Conservation (phyloP, 2,888 invertebrate genomes). For the Oscheius sp. region DNA sequence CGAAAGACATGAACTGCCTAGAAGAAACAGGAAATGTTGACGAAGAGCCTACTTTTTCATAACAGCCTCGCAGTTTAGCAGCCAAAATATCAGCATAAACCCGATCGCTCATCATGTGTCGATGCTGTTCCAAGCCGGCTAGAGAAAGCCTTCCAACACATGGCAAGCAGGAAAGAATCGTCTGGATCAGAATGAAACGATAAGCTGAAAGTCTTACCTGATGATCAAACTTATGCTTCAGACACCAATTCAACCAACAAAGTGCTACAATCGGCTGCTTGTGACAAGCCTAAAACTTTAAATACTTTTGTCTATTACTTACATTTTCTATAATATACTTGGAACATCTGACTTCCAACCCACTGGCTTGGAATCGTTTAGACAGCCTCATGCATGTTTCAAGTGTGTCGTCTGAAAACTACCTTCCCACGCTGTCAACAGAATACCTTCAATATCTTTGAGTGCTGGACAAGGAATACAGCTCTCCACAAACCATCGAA, state of each 20-base stretch:
- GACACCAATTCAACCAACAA: constrained; percentile 67
- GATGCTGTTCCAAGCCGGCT: constrained; percentile 62
- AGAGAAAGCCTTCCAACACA: constrained; percentile 63
- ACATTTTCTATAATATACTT: constrained; percentile 66
- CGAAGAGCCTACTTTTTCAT: constrained; percentile 56
- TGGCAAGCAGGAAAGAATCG: constrained; percentile 52
- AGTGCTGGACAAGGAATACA: constrained; percentile 65
- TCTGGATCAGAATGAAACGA: constrained; percentile 7
- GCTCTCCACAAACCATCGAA: constrained; percentile 68
- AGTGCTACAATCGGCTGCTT: constrained; percentile 65
- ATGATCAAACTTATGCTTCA: constrained; percentile 65
- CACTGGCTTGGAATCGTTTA: constrained; percentile 62
- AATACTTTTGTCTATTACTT: no score
- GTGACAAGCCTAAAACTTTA: constrained; percentile 36
- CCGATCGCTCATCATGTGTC: constrained; percentile 66
- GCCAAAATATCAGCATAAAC: constrained; percentile 64
- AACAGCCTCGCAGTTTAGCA: constrained; percentile 65
- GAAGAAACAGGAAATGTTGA: constrained; percentile 15
- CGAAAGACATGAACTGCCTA: constrained; percentile 65
- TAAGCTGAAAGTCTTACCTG: constrained; percentile 30
- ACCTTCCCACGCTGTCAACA: neutral
- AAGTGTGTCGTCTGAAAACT: constrained; percentile 60
- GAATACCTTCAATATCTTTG: constrained; percentile 63
- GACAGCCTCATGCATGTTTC: constrained; percentile 69
- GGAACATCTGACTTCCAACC: constrained; percentile 60